These are phyloP conservation scores for Tetrao urogallus DNA, from an alignment of 2,113 vertebrate genomes.

Conservation along the genomic window DNA sequence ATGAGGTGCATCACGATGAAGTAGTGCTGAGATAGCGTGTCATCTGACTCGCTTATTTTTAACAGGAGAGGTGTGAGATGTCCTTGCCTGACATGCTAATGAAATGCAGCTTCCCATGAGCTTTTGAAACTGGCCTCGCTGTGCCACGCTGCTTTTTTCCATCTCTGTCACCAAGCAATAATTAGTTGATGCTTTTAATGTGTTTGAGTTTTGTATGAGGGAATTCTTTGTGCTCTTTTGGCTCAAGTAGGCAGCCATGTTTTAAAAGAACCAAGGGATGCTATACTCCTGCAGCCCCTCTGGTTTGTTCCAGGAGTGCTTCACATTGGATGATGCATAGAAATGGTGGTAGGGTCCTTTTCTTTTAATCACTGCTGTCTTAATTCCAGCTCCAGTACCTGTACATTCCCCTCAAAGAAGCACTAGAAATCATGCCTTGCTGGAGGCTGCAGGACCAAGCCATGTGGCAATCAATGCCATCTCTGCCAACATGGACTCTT, in stretches of 20 bases:
- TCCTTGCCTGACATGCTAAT: neutral
- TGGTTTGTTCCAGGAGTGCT: neutral
- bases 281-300: neutral
- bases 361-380: conserved; percentile 5
- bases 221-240: neutral
- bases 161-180: neutral
- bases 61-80: conserved; percentile 32
- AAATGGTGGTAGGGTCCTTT: neutral
- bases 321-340: rapidly evolving
- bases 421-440: conserved; percentile 90
- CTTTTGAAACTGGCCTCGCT: neutral
- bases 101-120: neutral
- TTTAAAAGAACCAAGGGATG: neutral
- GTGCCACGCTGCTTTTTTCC: neutral
- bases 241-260: rapidly evolving
- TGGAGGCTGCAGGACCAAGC: conserved; percentile 95
- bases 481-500: conserved; percentile 99
- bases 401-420: conserved; percentile 87
- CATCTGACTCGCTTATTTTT: neutral
- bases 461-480: conserved; percentile 98
- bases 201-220: neutral
- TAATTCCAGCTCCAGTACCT: conserved; percentile 71
- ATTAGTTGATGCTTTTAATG: neutral
- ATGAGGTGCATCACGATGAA: neutral
- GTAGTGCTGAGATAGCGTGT: neutral